Evolutionary conservation across 2,888 invertebrate species (phyloP).

Genomic region (Cynaeus angustus): DNA sequence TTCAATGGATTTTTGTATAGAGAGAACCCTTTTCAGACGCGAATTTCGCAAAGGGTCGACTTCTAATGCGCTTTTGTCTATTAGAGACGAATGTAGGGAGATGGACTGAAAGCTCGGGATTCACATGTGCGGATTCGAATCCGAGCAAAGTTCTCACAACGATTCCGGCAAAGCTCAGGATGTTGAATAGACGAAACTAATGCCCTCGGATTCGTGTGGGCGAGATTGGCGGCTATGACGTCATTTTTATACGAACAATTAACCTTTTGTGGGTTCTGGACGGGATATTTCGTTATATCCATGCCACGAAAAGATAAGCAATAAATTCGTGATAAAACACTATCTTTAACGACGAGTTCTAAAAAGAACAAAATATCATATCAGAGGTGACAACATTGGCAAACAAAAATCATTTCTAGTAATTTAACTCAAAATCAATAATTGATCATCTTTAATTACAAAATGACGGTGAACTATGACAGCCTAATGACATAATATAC

Average conservation of each 20-base stretch:
- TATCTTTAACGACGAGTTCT: no score
- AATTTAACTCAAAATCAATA: no score
- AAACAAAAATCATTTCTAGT: no score
- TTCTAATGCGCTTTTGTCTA: constrained; percentile 63
- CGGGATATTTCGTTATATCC: background rate
- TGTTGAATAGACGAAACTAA: constrained; percentile 16
- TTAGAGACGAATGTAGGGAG: constrained; percentile 41
- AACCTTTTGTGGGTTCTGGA: constrained; percentile 10
- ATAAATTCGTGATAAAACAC: background rate
- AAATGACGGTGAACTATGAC: no score
- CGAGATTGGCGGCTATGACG: constrained; percentile 5
- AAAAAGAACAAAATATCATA: no score
- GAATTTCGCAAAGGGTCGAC: constrained; percentile 62
- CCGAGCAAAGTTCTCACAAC: constrained; percentile 7
- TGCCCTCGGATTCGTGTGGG: constrained; percentile 5
- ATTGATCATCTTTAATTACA: no score
- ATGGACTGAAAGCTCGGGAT: constrained; percentile 35
- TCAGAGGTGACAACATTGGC: no score
- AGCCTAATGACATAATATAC: no score
- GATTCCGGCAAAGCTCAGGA: constrained; percentile 23
- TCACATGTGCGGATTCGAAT: constrained; percentile 43
- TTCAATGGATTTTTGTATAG: constrained; percentile 55
- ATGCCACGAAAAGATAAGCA: background rate
- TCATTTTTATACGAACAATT: constrained; percentile 13
- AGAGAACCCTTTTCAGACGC: constrained; percentile 52